Percentiles rank a stretch among this genome's conserved stretches.
phyloP scores from a whole-genome alignment of 1,140 invertebrate genomes.

The Pentalonia nigronervosa region DNA sequence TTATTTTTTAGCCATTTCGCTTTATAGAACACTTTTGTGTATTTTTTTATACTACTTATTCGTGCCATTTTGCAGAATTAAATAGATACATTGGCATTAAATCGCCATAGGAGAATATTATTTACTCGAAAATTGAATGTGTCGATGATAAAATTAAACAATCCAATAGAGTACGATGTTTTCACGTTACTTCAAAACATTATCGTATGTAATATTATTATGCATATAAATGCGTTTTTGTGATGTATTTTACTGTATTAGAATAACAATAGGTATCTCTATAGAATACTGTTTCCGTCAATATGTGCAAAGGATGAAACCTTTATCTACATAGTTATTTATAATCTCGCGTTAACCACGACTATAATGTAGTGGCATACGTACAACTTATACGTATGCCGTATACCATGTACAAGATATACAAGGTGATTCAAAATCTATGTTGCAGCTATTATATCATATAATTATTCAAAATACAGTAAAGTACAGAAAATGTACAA shows the following conservation, averaged over 20 bases:
- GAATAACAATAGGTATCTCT: background rate
- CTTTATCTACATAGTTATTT: background rate
- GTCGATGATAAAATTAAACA: background rate
- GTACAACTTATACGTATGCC: background rate
- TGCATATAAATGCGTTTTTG: background rate
- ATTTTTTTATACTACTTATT: background rate
- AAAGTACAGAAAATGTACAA: too few relatives aligned
- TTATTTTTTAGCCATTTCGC: background rate
- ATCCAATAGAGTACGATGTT: background rate
- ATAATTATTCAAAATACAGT: too few relatives aligned
- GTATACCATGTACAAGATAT: too few relatives aligned
- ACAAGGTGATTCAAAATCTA: too few relatives aligned
- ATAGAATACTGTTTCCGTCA: background rate
- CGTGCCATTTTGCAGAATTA: background rate
- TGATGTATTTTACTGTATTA: background rate
- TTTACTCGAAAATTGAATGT: background rate
- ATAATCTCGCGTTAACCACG: background rate
- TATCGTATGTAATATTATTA: background rate
- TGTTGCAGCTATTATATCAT: too few relatives aligned
- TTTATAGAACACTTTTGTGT: background rate
- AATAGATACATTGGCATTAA: background rate
- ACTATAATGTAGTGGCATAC: background rate
- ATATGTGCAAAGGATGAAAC: background rate
- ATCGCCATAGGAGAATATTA: background rate
- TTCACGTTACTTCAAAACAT: background rate